Conservation (phyloP, 2,113 vertebrate species). For the Xiphophorus couchianus region DNA sequence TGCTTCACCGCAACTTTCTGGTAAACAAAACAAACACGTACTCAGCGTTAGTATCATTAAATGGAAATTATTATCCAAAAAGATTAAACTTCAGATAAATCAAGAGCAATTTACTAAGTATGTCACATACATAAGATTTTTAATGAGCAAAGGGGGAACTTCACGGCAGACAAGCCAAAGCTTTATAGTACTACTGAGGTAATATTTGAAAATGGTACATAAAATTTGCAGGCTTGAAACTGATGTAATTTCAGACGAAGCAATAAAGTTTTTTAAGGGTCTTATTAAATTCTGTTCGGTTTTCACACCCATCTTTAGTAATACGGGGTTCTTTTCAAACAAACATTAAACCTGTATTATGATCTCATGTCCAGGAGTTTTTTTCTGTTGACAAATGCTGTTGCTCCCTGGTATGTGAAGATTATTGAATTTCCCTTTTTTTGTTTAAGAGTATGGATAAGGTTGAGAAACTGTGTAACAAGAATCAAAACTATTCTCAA, state of each 20-base stretch:
- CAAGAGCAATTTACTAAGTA: slow-evolving; percentile 31
- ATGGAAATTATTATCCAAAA: slow-evolving; percentile 25
- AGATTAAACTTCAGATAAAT: slow-evolving; percentile 15
- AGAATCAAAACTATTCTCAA: neutral
- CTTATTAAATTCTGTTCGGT: neutral
- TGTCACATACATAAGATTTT: neutral
- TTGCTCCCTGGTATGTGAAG: neutral
- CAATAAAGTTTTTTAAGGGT: neutral
- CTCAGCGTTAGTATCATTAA: slow-evolving; percentile 21
- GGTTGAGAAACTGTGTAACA: neutral
- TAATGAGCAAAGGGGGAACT: neutral
- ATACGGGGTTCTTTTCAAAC: neutral
- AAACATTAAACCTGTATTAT: neutral
- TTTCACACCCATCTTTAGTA: neutral
- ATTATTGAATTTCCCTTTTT: neutral
- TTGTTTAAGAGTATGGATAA: neutral
- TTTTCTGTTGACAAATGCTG: neutral
- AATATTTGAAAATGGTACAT: neutral
- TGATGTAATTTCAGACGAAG: neutral
- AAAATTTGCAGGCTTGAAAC: slow-evolving; percentile 3
- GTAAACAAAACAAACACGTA: slow-evolving; percentile 32
- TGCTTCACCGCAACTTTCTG: neutral
- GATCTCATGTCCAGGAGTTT: neutral
- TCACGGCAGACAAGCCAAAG: slow-evolving; percentile 5
- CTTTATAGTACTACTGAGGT: neutral